Conservation (phyloP, 1,140 invertebrate species). For the Brachionus calyciflorus region DNA sequence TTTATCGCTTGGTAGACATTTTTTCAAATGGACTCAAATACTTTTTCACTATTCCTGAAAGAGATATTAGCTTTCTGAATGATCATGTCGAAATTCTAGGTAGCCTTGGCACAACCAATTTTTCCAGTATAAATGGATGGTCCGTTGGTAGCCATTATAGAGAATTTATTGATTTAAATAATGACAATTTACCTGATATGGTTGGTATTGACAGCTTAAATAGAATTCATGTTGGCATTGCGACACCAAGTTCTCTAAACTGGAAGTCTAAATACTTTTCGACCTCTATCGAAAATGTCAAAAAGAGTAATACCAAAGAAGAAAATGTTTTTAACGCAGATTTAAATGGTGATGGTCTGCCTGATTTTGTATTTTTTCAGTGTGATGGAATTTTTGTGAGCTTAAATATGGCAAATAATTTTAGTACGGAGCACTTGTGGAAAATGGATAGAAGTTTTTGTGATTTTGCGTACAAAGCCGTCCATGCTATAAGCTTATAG, state of each 20-base stretch:
- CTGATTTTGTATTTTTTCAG: slow-evolving; percentile 24
- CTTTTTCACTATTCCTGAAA: background rate
- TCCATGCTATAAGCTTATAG: too few species aligned
- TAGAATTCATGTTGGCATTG: slow-evolving; percentile 23
- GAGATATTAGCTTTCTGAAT: background rate
- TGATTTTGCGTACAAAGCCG: background rate
- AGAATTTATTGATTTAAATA: slow-evolving; percentile 1
- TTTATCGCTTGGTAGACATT: slow-evolving; percentile 1
- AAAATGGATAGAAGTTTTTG: slow-evolving; percentile 11
- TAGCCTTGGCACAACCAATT: background rate
- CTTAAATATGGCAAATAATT: background rate
- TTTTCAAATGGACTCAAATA: background rate
- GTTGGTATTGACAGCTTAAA: slow-evolving; percentile 11
- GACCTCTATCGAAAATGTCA: slow-evolving; percentile 7
- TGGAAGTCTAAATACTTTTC: slow-evolving; percentile 8
- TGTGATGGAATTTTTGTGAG: slow-evolving; percentile 19
- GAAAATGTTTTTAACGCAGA: slow-evolving; percentile 6
- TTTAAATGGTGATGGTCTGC: slow-evolving; percentile 5
- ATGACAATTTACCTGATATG: slow-evolving; percentile 15
- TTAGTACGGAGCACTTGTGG: background rate
- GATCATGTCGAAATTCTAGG: slow-evolving; percentile 14
- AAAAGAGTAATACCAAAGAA: slow-evolving; percentile 10
- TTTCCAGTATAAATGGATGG: slow-evolving; percentile 13
- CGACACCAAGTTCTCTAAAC: background rate
- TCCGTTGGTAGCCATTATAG: slow-evolving; percentile 5